A percentile compares a stretch with the other conserved stretches of the same genome.
phyloP scores from a whole-genome alignment of 2,797 vertebrate genomes.

The Neosilurus hyrtlii region DNA sequence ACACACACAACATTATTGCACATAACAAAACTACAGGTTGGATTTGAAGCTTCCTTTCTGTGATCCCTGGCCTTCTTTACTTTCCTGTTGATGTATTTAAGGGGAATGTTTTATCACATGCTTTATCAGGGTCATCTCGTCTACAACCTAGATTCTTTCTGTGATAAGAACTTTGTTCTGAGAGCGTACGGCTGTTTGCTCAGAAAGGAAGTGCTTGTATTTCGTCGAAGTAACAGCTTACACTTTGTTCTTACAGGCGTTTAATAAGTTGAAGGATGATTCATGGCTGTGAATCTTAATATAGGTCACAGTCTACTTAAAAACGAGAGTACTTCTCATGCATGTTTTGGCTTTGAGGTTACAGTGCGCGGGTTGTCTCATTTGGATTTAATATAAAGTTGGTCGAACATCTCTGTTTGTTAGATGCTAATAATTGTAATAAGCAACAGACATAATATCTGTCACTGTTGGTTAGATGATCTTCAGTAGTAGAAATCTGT shows the following conservation, averaged over 20 bases:
- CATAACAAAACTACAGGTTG: not conserved
- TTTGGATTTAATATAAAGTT: not conserved
- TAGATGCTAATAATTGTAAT: not conserved
- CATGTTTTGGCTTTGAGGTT: not conserved
- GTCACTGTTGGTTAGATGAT: not conserved
- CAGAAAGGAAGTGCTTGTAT: not conserved
- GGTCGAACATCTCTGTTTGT: not conserved
- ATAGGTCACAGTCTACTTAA: not conserved
- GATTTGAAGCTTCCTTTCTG: not conserved
- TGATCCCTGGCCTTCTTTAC: not conserved
- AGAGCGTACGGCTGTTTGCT: not conserved
- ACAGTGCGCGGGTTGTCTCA: not conserved
- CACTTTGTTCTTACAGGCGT: not conserved
- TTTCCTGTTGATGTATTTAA: not conserved
- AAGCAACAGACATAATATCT: not conserved
- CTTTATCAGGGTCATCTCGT: conserved; percentile 9
- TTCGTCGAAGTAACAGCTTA: not conserved
- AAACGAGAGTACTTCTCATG: not conserved
- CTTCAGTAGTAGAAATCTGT: not conserved
- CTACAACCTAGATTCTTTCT: not conserved
- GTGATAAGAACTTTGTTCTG: not conserved
- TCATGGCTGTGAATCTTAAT: not conserved
- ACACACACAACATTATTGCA: not conserved
- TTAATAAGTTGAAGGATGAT: not conserved
- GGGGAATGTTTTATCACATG: not conserved